Percentiles rank a stretch among this genome's conserved stretches.
Conservation (phyloP, 2,113 vertebrate species). For the Elgaria multicarinata region DNA sequence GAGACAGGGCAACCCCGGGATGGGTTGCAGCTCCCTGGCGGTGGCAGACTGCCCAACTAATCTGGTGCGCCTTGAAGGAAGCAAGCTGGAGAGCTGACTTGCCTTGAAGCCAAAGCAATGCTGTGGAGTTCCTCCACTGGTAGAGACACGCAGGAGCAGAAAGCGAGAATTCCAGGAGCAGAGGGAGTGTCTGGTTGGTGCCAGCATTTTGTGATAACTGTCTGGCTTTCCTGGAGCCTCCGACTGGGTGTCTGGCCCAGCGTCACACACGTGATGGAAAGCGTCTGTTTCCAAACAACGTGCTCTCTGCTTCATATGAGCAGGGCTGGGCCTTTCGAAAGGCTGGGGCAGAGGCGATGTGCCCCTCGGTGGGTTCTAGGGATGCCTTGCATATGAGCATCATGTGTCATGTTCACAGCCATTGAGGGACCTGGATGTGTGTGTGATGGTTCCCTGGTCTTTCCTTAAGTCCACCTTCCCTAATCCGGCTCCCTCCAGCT, state of each 20-base stretch:
- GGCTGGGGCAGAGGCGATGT: too few relatives aligned
- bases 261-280: neutral
- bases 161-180: neutral
- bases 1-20: neutral
- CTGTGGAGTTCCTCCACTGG: neutral
- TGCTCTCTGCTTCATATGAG: neutral
- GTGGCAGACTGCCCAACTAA: neutral
- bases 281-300: neutral
- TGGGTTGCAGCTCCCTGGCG: neutral
- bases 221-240: neutral
- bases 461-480: neutral
- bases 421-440: neutral
- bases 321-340: too few relatives aligned
- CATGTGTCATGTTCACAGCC: neutral
- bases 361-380: too few relatives aligned
- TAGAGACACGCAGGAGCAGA: accelerated
- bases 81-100: neutral
- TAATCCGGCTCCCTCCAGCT: too few relatives aligned
- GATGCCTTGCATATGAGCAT: neutral
- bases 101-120: neutral
- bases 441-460: neutral
- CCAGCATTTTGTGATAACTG: neutral
- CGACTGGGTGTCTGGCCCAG: neutral
- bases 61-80: neutral
- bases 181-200: neutral